Conservation (phyloP, 2,888 invertebrate genomes). For the Leptinotarsa juncta region DNA sequence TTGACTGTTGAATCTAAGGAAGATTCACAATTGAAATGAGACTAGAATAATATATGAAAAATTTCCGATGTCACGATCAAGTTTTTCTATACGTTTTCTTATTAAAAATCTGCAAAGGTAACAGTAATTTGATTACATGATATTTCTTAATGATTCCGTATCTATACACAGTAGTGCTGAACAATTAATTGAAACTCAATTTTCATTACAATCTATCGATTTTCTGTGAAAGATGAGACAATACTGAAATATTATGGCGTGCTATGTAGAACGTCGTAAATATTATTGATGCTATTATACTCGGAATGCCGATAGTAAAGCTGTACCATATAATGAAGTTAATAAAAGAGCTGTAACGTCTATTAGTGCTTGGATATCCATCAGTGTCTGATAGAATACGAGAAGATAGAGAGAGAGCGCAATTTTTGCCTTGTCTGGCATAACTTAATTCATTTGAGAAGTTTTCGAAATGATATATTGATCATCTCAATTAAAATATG, state of each 20-base stretch:
- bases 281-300: conserved; percentile 25
- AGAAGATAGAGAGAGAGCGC: not conserved
- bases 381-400: not conserved
- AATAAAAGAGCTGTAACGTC: conserved; percentile 35
- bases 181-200: conserved; percentile 3
- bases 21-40: no score
- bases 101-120: no score
- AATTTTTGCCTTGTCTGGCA: not conserved
- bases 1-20: no score
- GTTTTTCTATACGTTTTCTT: no score
- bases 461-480: no score
- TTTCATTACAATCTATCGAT: conserved; percentile 22
- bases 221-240: conserved; percentile 1
- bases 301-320: conserved; percentile 31
- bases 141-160: no score
- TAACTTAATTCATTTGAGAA: not conserved
- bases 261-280: conserved; percentile 30
- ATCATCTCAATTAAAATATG: no score
- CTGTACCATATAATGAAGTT: conserved; percentile 34
- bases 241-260: conserved; percentile 22
- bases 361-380: conserved; percentile 11
- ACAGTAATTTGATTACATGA: no score
- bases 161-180: not conserved
- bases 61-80: no score
- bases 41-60: no score